Evolutionary conservation across 2,113 vertebrate species (phyloP), one percentile per base, ranked within the genome.

Genomic region (Hemibates koningsi): DNA sequence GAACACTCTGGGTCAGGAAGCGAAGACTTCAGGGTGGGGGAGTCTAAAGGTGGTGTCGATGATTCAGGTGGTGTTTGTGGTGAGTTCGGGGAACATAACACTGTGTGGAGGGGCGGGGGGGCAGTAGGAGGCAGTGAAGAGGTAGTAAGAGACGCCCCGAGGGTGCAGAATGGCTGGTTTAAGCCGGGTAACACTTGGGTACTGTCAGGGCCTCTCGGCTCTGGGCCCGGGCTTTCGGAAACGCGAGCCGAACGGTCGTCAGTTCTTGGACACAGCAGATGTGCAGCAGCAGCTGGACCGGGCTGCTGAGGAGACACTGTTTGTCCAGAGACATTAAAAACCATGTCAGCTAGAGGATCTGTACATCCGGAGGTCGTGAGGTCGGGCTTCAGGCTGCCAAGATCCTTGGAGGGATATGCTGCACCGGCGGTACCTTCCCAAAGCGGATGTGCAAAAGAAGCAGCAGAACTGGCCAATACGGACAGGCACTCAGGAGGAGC

Each of bases 1-100:
- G 90, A 92, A 78, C 90, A 94, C 24, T 91, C 93, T 1, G 93
- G 66, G 16, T 93, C 91, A 9, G 83, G 80, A 2, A 94, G 92
- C 6, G 80, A 34, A 11, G 82, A 59, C 12, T 86, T 92, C 1
- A 48, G 7, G 2, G 63, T n/a, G 6, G 36, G 41, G 1, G 52
- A 19, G n/a, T 85, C 89, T 29, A 87, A 63, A 16, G 85, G 81
- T 73, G 85, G 52, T 7, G 83, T 41, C 3, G 87, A 66, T 19
- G 90, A 85, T 43, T 88, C 88, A 24, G 76, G 19, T 34, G 54
- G 68, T 4, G 71, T 66, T 52, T 80, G 82, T 12, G 83, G 38
- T 1, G 82, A 80, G 73, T 79, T 34, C 0, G 32, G 38, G 19
- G n/a, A 9, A 56, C 63, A 21, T 80, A 92, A 86, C 79, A 85